Evolutionary conservation across 2,113 vertebrate species (phyloP), one percentile per base, ranked within the genome.

Genomic region (Ammospiza caudacuta): DNA sequence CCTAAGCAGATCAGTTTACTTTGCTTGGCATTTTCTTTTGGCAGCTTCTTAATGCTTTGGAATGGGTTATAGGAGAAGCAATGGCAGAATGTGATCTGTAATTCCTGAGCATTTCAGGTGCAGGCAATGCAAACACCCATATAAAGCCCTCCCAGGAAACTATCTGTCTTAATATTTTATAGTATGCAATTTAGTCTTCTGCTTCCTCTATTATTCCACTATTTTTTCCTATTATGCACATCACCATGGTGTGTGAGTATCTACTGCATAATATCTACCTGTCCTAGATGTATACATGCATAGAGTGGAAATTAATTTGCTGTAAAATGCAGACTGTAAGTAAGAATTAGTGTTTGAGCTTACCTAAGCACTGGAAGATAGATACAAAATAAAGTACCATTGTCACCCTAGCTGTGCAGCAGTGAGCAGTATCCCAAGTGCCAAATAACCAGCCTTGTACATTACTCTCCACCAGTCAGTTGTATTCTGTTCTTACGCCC

Each of bases 231-330:
- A 5, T 69, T 90, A 79, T 25, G 47, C 69, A 62, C 27, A 55
- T 75, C 57, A 44, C 37, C 11, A 12, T 28, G 64, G 55, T 89
- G 52, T 17, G 3, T 74, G 51, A 90, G 29, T 72, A 92, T 89
- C 83, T 92, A 37, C 47, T 75, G 52, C 64, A 92, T 83, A 78
- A 87, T 89, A 66, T 91, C 62, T 22, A 51, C 69, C 61, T 80
- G 54, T 51, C 72, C 57, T 94, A 57, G 47, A 57, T 74, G 61
- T 83, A 68, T 43, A 55, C 21, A 35, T 62, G 75, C 67, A 47
- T 15, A 64, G 29, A 74, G 47, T 62, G 49, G 87, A 86, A 96
- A 90, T 92, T 88, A 90, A 92, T 94, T 90, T 77, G 29, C 72
- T 49, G 5, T 92, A 72, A 94, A 95, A 86, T 83, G 76, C 85